Conservation (phyloP, 2,797 vertebrate genomes). For the Ateles fusciceps region DNA sequence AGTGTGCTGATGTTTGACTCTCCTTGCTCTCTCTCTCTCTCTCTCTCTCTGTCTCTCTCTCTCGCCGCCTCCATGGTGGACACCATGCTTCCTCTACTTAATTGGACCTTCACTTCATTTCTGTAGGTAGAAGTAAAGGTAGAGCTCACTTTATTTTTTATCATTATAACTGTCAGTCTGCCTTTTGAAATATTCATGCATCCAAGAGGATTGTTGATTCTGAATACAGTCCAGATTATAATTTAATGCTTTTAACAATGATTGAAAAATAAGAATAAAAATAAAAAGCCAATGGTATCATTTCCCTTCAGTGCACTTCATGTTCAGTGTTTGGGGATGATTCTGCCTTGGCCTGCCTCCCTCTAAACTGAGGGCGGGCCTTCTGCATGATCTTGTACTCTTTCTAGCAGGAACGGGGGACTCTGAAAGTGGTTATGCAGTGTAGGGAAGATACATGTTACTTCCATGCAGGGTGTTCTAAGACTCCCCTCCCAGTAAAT, state of each 20-base stretch:
- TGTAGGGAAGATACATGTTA: background rate
- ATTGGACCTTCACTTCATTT: constrained; percentile 85
- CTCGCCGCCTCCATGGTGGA: constrained; percentile 83
- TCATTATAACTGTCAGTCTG: constrained; percentile 70
- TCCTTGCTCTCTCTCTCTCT: constrained; percentile 65
- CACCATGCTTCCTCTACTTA: constrained; percentile 84
- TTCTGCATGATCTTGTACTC: background rate
- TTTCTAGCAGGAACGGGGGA: background rate
- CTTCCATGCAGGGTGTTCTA: background rate
- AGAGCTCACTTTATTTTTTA: constrained; percentile 88
- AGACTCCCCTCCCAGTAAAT: background rate
- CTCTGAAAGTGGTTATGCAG: background rate
- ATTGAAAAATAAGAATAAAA: background rate
- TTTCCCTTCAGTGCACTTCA: background rate
- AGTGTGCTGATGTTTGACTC: constrained; percentile 72
- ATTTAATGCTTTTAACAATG: constrained; percentile 48
- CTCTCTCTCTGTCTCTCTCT: constrained; percentile 70
- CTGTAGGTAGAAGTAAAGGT: constrained; percentile 99
- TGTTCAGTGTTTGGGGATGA: background rate
- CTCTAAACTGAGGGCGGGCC: background rate
- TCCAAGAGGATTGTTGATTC: constrained; percentile 28
- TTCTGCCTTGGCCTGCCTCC: background rate
- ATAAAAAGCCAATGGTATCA: background rate
- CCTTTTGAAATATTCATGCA: constrained; percentile 69
- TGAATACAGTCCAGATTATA: constrained; percentile 39